phyloP scores from a whole-genome alignment of 2,113 vertebrate genomes.

The Cranoglanis bouderius region DNA sequence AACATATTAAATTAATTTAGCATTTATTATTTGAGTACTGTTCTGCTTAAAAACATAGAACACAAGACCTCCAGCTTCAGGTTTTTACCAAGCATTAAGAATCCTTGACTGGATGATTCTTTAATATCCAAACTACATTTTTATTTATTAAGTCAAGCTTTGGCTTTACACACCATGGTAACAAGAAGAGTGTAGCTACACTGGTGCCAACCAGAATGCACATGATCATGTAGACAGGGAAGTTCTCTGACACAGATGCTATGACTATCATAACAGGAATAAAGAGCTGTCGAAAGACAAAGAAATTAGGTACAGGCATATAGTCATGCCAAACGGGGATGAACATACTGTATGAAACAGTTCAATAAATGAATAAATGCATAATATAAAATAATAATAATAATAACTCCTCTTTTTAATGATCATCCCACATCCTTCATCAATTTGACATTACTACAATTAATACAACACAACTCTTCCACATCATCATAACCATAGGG shows the following conservation, averaged over 20 bases:
- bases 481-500: neutral
- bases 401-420: neutral
- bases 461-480: neutral
- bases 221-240: slow-evolving; percentile 68
- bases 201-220: slow-evolving; percentile 72
- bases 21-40: neutral
- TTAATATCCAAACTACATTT: neutral
- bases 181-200: slow-evolving; percentile 68
- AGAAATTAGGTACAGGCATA: neutral
- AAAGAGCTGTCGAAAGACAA: slow-evolving; percentile 65
- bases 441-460: neutral
- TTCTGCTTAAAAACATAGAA: neutral
- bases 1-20: neutral
- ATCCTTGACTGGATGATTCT: slow-evolving; percentile 1
- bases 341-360: neutral
- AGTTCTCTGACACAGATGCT: slow-evolving; percentile 65
- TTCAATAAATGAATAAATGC: neutral
- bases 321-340: neutral
- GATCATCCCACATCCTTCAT: neutral
- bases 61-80: neutral
- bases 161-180: slow-evolving; percentile 75
- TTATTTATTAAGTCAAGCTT: slow-evolving; percentile 25
- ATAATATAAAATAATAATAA: neutral
- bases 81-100: neutral
- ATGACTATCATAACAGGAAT: slow-evolving; percentile 69